Evolutionary conservation across 2,797 vertebrate genomes (phyloP).

Genomic region (Brachymystax lenok): DNA sequence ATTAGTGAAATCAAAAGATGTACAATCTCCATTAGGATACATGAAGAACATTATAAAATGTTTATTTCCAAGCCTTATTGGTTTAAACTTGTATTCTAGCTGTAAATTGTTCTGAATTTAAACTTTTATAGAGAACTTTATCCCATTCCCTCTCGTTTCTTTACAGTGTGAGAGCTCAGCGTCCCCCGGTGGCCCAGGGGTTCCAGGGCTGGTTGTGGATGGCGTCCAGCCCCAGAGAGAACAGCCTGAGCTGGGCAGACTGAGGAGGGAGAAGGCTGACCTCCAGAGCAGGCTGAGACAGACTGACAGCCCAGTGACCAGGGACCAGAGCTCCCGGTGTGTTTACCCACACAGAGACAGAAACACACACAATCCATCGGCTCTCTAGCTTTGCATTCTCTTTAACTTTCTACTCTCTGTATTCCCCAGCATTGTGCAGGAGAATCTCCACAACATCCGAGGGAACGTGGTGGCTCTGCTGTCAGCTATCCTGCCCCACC

Average conservation of each 20-base stretch:
- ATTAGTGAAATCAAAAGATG: not conserved
- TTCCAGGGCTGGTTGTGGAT: conserved; percentile 28
- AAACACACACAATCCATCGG: not conserved
- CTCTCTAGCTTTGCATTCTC: not conserved
- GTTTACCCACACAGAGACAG: conserved; percentile 38
- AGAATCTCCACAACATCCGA: conserved; percentile 70
- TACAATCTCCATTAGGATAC: not conserved
- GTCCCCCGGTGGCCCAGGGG: not conserved
- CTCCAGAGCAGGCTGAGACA: conserved; percentile 61
- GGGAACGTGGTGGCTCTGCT: conserved; percentile 81
- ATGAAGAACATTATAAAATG: no score
- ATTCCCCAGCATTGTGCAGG: conserved; percentile 64
- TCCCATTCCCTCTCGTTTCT: not conserved
- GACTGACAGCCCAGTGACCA: conserved; percentile 54
- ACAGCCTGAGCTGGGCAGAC: conserved; percentile 47
- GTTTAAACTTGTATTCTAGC: no score
- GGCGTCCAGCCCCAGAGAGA: conserved; percentile 23
- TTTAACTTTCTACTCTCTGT: conserved; percentile 8
- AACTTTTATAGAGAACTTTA: not conserved
- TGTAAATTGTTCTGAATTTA: no score
- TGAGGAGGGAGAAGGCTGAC: conserved; percentile 69
- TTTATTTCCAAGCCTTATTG: no score
- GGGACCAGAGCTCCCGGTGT: conserved; percentile 50
- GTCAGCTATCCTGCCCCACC: conserved; percentile 75
- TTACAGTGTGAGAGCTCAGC: not conserved